Conservation (phyloP, 1,140 invertebrate genomes). For the Dermatophagoides farinae region DNA sequence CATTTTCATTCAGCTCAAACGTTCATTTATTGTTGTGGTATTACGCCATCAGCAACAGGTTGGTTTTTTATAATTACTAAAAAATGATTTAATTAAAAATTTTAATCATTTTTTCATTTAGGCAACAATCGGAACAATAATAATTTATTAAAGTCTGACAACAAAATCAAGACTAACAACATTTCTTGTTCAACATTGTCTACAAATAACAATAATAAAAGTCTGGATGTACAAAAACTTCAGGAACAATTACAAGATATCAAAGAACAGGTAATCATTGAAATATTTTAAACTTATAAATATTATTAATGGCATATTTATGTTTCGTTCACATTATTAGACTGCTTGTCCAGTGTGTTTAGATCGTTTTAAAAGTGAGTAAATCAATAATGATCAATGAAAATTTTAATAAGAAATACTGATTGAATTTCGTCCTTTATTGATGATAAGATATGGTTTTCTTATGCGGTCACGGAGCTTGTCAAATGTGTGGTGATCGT, state of each 20-base stretch:
- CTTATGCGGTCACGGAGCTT: conserved; percentile 87
- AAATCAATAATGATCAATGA: not conserved
- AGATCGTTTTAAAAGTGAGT: conserved; percentile 62
- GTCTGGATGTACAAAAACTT: conserved; percentile 68
- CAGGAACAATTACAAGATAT: conserved; percentile 91
- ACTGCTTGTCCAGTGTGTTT: conserved; percentile 95
- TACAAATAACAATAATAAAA: conserved; percentile 39
- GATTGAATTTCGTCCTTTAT: not conserved
- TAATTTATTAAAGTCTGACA: conserved; percentile 14
- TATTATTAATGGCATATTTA: conserved; percentile 5
- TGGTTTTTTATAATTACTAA: not conserved
- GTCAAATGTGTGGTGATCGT: conserved; percentile 91
- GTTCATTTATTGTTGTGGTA: conserved; percentile 41
- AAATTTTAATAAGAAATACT: not conserved
- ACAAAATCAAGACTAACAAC: conserved; percentile 10
- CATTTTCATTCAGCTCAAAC: conserved; percentile 41
- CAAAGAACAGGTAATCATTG: conserved; percentile 60
- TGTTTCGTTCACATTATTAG: conserved; percentile 33
- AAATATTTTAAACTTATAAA: not conserved
- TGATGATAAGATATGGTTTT: conserved; percentile 61
- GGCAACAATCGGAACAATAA: not conserved
- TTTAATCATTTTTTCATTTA: not conserved
- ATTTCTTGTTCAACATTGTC: not conserved
- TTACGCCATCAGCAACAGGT: conserved; percentile 17
- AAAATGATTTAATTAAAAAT: not conserved